Conservation (phyloP, 2,113 vertebrate species). For the Cyanistes caeruleus region DNA sequence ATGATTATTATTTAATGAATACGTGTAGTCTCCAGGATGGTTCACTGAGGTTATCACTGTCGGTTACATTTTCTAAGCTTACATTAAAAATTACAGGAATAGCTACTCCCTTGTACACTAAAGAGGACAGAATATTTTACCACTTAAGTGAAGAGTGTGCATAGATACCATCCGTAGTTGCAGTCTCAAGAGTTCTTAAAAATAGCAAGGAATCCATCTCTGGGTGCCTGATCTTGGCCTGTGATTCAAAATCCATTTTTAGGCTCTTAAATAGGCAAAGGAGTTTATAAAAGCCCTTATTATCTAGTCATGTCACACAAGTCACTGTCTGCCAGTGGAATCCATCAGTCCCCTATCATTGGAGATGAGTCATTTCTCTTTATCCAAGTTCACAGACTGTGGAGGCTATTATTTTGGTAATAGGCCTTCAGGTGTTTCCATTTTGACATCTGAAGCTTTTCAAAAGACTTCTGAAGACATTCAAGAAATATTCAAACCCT, state of each 20-base stretch:
- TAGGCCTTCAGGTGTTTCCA: background rate
- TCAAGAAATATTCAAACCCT: background rate
- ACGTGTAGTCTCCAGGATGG: background rate
- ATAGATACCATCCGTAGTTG: background rate
- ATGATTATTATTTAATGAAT: constrained; percentile 42
- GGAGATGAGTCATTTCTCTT: background rate
- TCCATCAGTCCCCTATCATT: background rate
- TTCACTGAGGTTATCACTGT: constrained; percentile 12
- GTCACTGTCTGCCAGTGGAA: background rate
- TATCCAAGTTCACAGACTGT: background rate
- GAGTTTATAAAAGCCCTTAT: background rate
- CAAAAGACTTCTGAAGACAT: background rate
- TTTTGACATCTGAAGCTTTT: constrained; percentile 16
- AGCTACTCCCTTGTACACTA: background rate
- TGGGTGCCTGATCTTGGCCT: background rate
- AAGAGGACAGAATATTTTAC: background rate
- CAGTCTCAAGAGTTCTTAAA: constrained; percentile 2
- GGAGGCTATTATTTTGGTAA: background rate
- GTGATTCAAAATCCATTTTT: background rate
- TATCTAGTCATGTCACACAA: background rate
- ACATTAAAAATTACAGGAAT: constrained; percentile 36
- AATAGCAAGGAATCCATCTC: background rate
- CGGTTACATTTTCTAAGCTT: background rate
- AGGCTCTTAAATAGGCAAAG: constrained; percentile 4
- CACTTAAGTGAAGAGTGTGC: background rate